These are phyloP conservation scores for Elephas maximus DNA, from an alignment of 2,113 vertebrate genomes.

Conservation along the genomic window DNA sequence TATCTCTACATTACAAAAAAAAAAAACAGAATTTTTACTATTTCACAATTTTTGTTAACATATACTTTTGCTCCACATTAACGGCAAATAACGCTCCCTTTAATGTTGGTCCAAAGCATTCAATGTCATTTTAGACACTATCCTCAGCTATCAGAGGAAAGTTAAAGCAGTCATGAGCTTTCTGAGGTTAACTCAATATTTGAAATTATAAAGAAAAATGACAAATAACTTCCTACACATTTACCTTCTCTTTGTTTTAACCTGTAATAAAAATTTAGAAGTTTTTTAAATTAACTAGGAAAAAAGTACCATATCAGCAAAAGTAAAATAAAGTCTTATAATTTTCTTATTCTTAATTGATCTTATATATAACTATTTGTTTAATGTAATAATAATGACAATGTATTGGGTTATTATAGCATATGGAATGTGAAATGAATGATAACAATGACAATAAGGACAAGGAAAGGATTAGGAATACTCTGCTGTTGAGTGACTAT, in stretches of 20 bases:
- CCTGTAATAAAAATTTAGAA: no score
- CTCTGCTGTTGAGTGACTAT: neutral
- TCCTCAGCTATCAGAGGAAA: neutral
- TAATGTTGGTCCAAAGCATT: neutral
- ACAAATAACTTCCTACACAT: neutral
- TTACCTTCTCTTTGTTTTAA: no score
- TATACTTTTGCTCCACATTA: neutral
- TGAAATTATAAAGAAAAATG: conserved; percentile 3
- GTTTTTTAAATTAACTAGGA: neutral
- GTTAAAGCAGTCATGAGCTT: neutral
- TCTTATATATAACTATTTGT: neutral
- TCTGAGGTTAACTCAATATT: neutral
- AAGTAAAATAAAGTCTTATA: neutral
- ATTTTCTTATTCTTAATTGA: conserved; percentile 8
- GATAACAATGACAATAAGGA: neutral
- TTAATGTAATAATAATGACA: neutral
- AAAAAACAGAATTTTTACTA: neutral
- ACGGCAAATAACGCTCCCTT: neutral
- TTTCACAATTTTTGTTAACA: neutral
- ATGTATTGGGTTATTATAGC: neutral
- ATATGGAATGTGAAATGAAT: neutral
- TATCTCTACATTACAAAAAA: neutral
- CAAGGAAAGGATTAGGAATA: neutral
- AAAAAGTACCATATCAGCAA: neutral
- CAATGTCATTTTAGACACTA: neutral